Evolutionary conservation across 64 coral and sea anemone species (phyloP).

Genomic region (Catalaphyllia jardinei): DNA sequence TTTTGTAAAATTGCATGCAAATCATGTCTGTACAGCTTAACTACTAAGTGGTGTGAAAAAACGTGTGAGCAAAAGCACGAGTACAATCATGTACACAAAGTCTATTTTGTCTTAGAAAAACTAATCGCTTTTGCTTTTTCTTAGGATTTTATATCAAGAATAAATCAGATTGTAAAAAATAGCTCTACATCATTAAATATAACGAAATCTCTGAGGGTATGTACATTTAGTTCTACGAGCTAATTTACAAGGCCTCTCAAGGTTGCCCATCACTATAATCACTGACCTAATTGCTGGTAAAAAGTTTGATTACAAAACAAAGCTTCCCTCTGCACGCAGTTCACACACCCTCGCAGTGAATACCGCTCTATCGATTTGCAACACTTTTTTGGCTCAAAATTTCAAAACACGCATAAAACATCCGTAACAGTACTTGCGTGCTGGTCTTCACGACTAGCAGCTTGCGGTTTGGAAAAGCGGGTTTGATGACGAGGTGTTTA

Average conservation of each 20-base stretch:
- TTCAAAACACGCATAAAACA: background rate
- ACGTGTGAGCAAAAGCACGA: conserved; percentile 27
- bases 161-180: conserved; percentile 36
- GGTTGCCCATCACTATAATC: background rate
- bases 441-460: background rate
- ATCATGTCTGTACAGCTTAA: background rate
- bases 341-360: conserved; percentile 12
- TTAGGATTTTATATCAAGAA: conserved; percentile 41
- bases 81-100: conserved; percentile 16
- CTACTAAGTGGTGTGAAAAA: conserved; percentile 19
- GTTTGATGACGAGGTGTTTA: conserved; percentile 33
- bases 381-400: background rate
- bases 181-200: conserved; percentile 45
- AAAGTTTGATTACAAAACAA: conserved; percentile 34
- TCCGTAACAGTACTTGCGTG: conserved; percentile 19
- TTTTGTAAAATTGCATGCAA: conserved; percentile 18
- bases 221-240: background rate
- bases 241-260: conserved; percentile 14
- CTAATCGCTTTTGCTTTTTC: conserved; percentile 45
- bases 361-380: background rate
- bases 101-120: conserved; percentile 35
- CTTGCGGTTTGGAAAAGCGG: conserved; percentile 37
- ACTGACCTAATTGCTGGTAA: conserved; percentile 27
- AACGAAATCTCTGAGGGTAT: conserved; percentile 17
- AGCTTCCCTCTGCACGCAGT: background rate